phyloP scores from a whole-genome alignment of 1,140 invertebrate genomes.

The Achatina immaculata region DNA sequence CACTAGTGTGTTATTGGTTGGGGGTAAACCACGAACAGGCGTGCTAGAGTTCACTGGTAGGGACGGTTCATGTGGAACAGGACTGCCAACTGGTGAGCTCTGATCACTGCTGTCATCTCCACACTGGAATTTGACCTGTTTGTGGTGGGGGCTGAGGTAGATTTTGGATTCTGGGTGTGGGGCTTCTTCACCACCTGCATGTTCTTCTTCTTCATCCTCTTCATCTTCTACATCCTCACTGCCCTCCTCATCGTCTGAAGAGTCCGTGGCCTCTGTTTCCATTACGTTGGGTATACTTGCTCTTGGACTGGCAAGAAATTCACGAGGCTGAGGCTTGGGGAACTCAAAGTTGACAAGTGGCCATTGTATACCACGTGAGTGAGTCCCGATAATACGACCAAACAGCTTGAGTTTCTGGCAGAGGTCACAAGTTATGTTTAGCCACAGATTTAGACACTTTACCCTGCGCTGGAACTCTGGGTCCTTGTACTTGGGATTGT shows the following conservation, averaged over 20 bases:
- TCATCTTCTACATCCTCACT: constrained; percentile 39
- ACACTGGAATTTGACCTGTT: constrained; percentile 42
- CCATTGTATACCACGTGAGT: constrained; percentile 69
- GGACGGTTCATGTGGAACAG: constrained; percentile 4
- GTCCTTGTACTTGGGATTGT: constrained; percentile 81
- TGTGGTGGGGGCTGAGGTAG: constrained; percentile 28
- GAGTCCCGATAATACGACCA: constrained; percentile 80
- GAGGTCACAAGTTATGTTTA: constrained; percentile 88
- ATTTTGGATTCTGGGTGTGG: neutral
- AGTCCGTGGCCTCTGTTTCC: constrained; percentile 39
- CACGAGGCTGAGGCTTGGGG: constrained; percentile 38
- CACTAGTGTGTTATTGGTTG: constrained; percentile 20
- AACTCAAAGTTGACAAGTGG: constrained; percentile 60
- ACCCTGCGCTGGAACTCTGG: constrained; percentile 78
- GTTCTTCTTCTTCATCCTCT: constrained; percentile 7
- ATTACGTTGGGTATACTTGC: constrained; percentile 55
- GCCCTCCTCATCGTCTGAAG: constrained; percentile 39
- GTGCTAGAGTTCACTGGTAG: constrained; percentile 6
- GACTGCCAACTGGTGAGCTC: constrained; percentile 16
- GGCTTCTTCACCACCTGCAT: constrained; percentile 27
- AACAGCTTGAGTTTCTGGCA: constrained; percentile 84
- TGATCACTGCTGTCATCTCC: constrained; percentile 40
- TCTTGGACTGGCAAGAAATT: constrained; percentile 31
- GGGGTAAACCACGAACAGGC: too few relatives aligned
- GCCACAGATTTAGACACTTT: constrained; percentile 89